Conservation (phyloP, 2,113 vertebrate genomes). For the Cairina moschata region DNA sequence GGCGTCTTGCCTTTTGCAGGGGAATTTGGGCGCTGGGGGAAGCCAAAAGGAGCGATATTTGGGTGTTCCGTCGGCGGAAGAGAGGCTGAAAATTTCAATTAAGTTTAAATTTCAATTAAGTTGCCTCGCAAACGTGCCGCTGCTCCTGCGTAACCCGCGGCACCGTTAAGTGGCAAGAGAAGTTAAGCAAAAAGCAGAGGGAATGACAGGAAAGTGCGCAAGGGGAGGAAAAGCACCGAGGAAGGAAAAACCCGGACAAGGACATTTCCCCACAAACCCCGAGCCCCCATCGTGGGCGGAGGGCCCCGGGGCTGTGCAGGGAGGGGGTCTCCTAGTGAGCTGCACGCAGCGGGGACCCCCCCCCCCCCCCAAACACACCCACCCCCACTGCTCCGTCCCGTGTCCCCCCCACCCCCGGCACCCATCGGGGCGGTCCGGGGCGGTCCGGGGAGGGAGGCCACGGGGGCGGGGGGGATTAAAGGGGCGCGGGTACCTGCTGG, state of each 20-base stretch:
- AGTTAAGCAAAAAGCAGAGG: neutral
- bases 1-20: neutral
- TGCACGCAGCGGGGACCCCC: too few species aligned
- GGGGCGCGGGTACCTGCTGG: neutral
- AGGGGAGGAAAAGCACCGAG: neutral
- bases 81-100: neutral
- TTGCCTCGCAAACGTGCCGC: neutral
- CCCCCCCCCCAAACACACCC: too few species aligned
- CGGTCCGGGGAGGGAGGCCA: slow-evolving; percentile 74
- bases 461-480: neutral
- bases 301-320: too few species aligned
- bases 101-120: neutral
- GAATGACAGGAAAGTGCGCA: neutral
- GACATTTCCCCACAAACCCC: too few species aligned
- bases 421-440: slow-evolving; percentile 82
- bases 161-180: neutral
- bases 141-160: neutral
- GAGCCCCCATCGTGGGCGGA: too few species aligned
- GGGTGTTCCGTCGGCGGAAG: neutral
- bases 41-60: neutral
- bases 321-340: too few species aligned
- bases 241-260: neutral
- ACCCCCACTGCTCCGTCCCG: neutral
- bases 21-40: neutral
- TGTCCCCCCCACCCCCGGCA: slow-evolving; percentile 67